Evolutionary conservation across 2,797 vertebrate genomes (phyloP).

Genomic region (Rhinatrema bivittatum): DNA sequence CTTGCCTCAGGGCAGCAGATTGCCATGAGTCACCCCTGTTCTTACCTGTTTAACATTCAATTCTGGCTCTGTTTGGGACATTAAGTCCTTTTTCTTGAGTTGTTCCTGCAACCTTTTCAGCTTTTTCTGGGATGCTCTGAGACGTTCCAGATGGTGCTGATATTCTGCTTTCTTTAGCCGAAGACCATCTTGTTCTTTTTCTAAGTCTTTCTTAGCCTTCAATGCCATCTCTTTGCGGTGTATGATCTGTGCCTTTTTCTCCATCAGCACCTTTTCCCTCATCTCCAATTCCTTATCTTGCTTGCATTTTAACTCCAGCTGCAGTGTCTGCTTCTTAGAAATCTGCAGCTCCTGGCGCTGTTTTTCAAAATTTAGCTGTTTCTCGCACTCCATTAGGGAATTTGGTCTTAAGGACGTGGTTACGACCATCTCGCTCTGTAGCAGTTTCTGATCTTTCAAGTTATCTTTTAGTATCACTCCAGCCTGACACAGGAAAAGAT

Average conservation of each 20-base stretch:
- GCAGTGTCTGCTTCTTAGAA: constrained; percentile 78
- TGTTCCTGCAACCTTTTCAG: constrained; percentile 77
- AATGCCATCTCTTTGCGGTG: constrained; percentile 63
- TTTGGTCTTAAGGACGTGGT: constrained; percentile 57
- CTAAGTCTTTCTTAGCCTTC: constrained; percentile 55
- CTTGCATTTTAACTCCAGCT: constrained; percentile 71
- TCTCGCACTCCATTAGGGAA: constrained; percentile 91
- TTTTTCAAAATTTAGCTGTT: constrained; percentile 91
- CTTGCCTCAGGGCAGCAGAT: too few species aligned
- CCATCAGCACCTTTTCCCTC: constrained; percentile 64
- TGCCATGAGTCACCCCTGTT: too few species aligned
- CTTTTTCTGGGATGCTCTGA: constrained; percentile 76
- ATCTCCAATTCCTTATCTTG: constrained; percentile 77
- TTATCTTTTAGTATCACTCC: constrained; percentile 93
- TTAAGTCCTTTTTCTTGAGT: constrained; percentile 61
- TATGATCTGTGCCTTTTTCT: constrained; percentile 60
- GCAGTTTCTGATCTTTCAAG: constrained; percentile 87
- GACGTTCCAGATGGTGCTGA: constrained; percentile 80
- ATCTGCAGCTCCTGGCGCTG: constrained; percentile 87
- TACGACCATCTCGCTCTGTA: constrained; percentile 64
- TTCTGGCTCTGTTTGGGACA: constrained; percentile 55
- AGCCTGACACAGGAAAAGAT: constrained; percentile 53
- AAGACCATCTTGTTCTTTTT: constrained; percentile 65
- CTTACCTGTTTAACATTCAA: constrained; percentile 34
- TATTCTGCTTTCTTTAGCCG: constrained; percentile 70